phyloP scores from a whole-genome alignment of 2,888 invertebrate species.

The Apodemia hepburni region DNA sequence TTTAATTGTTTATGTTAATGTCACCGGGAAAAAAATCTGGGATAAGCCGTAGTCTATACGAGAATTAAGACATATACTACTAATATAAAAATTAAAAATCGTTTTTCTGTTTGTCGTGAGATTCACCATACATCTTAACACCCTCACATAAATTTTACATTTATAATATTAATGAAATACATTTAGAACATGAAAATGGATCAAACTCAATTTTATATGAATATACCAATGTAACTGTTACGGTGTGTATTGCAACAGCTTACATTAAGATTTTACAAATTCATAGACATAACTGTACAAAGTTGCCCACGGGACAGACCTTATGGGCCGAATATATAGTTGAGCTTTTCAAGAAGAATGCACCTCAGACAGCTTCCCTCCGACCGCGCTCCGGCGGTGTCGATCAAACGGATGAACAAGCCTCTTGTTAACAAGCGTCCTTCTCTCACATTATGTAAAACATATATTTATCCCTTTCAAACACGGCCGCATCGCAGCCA shows the following conservation, averaged over 20 bases:
- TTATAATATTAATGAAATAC: too few species aligned
- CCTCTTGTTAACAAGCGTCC: slow-evolving; percentile 74
- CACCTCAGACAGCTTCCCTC: slow-evolving; percentile 70
- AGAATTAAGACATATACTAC: too few species aligned
- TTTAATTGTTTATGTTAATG: too few species aligned
- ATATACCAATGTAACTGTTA: not conserved
- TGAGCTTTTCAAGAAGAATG: slow-evolving; percentile 78
- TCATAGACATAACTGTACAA: slow-evolving; percentile 57
- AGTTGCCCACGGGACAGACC: slow-evolving; percentile 43
- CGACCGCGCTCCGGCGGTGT: slow-evolving; percentile 74
- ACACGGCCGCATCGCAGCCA: slow-evolving; percentile 74
- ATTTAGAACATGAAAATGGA: too few species aligned
- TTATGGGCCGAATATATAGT: slow-evolving; percentile 72
- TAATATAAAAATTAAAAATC: too few species aligned
- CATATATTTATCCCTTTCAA: slow-evolving; percentile 51
- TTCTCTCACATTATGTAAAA: slow-evolving; percentile 46
- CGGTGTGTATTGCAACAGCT: not conserved
- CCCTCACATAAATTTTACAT: too few species aligned
- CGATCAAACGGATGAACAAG: slow-evolving; percentile 79
- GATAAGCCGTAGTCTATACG: too few species aligned
- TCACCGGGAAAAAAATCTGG: too few species aligned
- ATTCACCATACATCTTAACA: too few species aligned
- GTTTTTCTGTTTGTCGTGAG: too few species aligned
- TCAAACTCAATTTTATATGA: too few species aligned
- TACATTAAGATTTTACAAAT: slow-evolving; percentile 20